Percentiles rank a stretch among this genome's conserved stretches.
These are phyloP conservation scores for Apostichopus japonicus DNA, from an alignment of 35 echinoderm and acorn worm genomes.

Conservation along the genomic window DNA sequence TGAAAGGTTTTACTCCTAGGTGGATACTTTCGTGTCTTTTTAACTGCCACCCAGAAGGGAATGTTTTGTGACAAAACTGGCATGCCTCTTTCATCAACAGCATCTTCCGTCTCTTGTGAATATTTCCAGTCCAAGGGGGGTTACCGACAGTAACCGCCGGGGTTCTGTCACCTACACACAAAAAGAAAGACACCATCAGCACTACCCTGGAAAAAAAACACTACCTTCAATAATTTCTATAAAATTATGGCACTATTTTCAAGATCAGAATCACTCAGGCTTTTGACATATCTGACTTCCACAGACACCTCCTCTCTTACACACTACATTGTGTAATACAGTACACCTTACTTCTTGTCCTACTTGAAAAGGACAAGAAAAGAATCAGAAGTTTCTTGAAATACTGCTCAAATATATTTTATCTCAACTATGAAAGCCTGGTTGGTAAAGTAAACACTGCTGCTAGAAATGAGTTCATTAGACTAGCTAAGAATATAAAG, in stretches of 20 bases:
- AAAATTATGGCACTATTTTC: not conserved
- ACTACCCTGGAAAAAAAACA: not conserved
- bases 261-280: not conserved
- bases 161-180: constrained; percentile 6
- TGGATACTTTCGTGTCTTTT: constrained; percentile 26
- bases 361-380: too few relatives aligned
- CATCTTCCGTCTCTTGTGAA: not conserved
- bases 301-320: too few relatives aligned
- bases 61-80: constrained; percentile 10
- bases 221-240: not conserved
- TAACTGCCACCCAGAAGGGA: constrained; percentile 23
- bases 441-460: too few relatives aligned
- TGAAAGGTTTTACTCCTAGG: not conserved
- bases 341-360: too few relatives aligned
- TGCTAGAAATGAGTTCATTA: too few relatives aligned
- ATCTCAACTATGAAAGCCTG: too few relatives aligned
- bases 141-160: not conserved
- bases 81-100: not conserved
- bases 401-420: too few relatives aligned
- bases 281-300: too few relatives aligned
- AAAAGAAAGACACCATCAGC: constrained; percentile 38
- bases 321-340: too few relatives aligned
- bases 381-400: too few relatives aligned
- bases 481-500: too few relatives aligned
- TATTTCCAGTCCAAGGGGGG: not conserved